Evolutionary conservation across 2,113 vertebrate genomes (phyloP), one percentile per base, ranked within the genome.

Genomic region (Accipiter cooperii): DNA sequence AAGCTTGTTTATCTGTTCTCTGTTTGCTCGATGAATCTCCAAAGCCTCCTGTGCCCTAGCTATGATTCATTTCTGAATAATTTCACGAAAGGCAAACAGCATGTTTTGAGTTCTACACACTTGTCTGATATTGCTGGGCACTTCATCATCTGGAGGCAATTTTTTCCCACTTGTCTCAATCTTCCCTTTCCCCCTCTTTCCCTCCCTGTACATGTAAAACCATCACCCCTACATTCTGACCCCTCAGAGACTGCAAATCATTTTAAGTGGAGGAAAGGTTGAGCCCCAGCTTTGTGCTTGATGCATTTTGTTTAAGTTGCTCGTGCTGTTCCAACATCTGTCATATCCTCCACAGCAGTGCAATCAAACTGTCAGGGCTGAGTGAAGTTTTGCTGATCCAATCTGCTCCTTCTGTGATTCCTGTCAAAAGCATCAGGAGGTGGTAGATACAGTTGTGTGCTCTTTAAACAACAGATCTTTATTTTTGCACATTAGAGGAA

Each of bases 301-400:
- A 78, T 88, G 65, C 60, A 95, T 95, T 95, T 93, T 94, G 93
- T 82, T 91, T 90, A 65, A 69, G 65, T 79, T 91, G 49, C 76
- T 97, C 49, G 66, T 93, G 91, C 88, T 87, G 79, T 74, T 95
- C 71, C 64, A 89, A 78, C 97, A 95, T 96, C 97, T 97, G 95
- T 95, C 96, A 95, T 93, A 90, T 77, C 93, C 88, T 95, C 86
- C 91, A 61, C 69, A 88, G 95, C 84, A 97, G 66, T 47, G 71
- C 92, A 97, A 94, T 96, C 91, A 94, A 95, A 94, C 90, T 97
- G 91, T 90, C 97, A 97, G 81, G 83, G 84, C 81, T 94, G 74
- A 97, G 88, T 85, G 95, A 96, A 90, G 92, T 93, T 96, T 84
- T 94, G 95, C 90, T 96, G 96, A 96, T 94, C 80, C 93, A 85